Conservation (phyloP, 2,797 vertebrate species). For the Echeneis naucrates region DNA sequence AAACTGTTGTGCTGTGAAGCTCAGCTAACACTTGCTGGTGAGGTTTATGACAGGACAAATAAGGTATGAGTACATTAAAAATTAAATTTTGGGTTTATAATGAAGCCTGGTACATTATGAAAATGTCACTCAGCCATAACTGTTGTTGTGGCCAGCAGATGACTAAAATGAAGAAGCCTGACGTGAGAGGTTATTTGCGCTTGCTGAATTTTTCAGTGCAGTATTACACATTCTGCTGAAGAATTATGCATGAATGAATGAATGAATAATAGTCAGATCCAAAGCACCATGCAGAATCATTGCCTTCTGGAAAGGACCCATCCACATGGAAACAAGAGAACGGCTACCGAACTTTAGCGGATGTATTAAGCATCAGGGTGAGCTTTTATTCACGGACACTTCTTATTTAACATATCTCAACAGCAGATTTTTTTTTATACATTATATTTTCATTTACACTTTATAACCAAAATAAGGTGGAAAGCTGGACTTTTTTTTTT, state of each 20-base stretch:
- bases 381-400: slow-evolving; percentile 22
- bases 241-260: slow-evolving; percentile 7
- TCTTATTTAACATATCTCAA: slow-evolving; percentile 25
- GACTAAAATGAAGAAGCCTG: neutral
- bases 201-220: slow-evolving; percentile 3
- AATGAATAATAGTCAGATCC: neutral
- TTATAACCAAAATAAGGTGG: slow-evolving; percentile 9
- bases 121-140: neutral
- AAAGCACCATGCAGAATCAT: slow-evolving; percentile 7
- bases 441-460: slow-evolving; percentile 6
- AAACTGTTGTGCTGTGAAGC: neutral
- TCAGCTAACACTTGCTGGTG: neutral
- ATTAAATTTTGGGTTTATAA: neutral
- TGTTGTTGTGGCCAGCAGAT: neutral
- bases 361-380: slow-evolving; percentile 1
- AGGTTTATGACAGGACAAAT: neutral
- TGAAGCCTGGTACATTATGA: neutral
- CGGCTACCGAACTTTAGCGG: neutral
- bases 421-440: slow-evolving; percentile 17
- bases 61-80: neutral
- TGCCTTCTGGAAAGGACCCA: slow-evolving; percentile 12
- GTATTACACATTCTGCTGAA: neutral
- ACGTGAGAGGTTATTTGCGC: neutral
- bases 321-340: neutral
- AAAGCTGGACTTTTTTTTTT: neutral